Percentiles rank a stretch among this genome's conserved stretches.
Evolutionary conservation across 1,140 invertebrate genomes (phyloP).

Genomic region (Scylla paramamosain): DNA sequence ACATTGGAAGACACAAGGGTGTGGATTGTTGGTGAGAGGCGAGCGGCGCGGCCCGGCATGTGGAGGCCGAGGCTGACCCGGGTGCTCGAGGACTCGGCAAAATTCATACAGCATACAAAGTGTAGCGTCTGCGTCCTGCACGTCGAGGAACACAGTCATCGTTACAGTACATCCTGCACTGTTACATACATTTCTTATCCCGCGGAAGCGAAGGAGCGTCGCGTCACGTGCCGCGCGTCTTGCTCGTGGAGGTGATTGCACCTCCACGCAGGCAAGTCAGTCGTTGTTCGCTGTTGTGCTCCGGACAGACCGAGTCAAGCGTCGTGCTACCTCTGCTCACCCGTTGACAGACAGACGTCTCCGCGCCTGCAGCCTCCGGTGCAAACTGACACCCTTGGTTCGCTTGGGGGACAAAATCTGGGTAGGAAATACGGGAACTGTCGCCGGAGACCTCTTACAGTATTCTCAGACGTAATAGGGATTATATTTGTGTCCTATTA

Average conservation of each 20-base stretch:
- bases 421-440: conserved; percentile 11
- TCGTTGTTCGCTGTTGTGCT: too few relatives aligned
- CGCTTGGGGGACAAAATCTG: not conserved
- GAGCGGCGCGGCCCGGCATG: not conserved
- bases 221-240: too few relatives aligned
- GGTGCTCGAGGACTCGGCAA: not conserved
- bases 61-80: not conserved
- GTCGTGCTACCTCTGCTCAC: not conserved
- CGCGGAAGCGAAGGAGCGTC: too few relatives aligned
- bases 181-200: too few relatives aligned
- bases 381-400: too few relatives aligned
- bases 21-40: not conserved
- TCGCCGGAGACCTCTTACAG: conserved; percentile 1
- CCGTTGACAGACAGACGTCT: too few relatives aligned
- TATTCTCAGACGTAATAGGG: not conserved
- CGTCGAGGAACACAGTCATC: not conserved
- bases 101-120: not conserved
- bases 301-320: not conserved
- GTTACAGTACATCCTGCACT: too few relatives aligned
- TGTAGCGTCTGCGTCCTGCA: not conserved
- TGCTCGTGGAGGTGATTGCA: too few relatives aligned
- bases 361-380: too few relatives aligned
- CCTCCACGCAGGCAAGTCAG: too few relatives aligned
- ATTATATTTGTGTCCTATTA: not conserved
- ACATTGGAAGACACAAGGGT: not conserved